phyloP scores from a whole-genome alignment of 2,113 vertebrate genomes.

The Silurus asotus region DNA sequence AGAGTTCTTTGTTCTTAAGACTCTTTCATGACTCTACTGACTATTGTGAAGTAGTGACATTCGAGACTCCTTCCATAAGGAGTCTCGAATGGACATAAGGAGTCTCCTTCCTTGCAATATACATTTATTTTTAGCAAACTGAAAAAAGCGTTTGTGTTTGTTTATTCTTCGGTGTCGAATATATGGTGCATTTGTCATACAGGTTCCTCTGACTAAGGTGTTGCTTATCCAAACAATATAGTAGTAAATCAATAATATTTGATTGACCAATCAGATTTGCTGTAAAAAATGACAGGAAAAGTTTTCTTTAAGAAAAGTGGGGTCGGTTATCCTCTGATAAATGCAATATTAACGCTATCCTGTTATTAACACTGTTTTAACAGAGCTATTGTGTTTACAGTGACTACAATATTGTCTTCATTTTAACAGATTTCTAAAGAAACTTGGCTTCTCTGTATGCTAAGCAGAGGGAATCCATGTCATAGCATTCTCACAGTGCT shows the following conservation, averaged over 20 bases:
- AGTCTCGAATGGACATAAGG: too few species aligned
- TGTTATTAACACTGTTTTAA: conserved; percentile 41
- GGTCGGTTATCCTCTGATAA: conserved; percentile 51
- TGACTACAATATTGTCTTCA: background rate
- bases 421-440: background rate
- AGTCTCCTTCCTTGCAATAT: too few species aligned
- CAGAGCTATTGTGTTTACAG: conserved; percentile 5
- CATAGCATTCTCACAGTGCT: background rate
- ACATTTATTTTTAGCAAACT: background rate
- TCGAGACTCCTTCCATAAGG: background rate
- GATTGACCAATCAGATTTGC: background rate
- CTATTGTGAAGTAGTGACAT: background rate
- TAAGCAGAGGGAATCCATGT: background rate
- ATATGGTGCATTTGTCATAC: background rate
- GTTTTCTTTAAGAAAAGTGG: background rate
- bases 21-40: background rate
- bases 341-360: conserved; percentile 17
- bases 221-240: background rate
- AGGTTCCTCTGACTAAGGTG: background rate
- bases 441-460: conserved; percentile 14
- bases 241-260: background rate
- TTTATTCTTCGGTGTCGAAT: background rate
- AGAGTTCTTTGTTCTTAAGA: background rate
- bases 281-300: background rate
- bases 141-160: background rate